Percentiles rank a stretch among this genome's conserved stretches.
These are phyloP conservation scores for Sisyra nigra DNA, from an alignment of 2,888 invertebrate genomes.

Conservation along the genomic window DNA sequence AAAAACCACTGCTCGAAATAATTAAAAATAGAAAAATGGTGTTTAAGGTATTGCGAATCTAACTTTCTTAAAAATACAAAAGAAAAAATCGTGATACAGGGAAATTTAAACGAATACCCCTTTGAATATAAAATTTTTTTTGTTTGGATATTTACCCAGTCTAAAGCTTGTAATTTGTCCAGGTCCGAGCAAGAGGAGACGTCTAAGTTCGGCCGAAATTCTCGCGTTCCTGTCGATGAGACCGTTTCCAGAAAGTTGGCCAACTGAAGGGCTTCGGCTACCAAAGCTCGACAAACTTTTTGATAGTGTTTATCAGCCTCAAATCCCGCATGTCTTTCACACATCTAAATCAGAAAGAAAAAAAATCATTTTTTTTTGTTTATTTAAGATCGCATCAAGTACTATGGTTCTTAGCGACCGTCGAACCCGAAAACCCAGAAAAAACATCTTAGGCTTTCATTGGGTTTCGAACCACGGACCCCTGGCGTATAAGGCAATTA, in stretches of 20 bases:
- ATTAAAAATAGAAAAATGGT: neutral
- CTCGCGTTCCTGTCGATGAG: constrained; percentile 42
- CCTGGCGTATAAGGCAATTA: too few species aligned
- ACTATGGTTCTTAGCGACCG: too few species aligned
- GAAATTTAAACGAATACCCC: constrained; percentile 6
- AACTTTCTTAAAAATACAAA: neutral
- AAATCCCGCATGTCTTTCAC: constrained; percentile 33
- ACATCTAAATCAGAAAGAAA: constrained; percentile 29
- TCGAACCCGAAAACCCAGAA: too few species aligned
- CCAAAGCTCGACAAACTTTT: constrained; percentile 82
- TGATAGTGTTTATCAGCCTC: constrained; percentile 69
- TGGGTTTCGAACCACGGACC: too few species aligned
- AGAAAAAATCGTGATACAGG: too few species aligned
- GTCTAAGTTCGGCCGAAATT: constrained; percentile 44
- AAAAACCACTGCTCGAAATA: neutral
- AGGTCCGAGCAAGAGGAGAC: constrained; percentile 48
- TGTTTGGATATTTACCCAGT: constrained; percentile 69
- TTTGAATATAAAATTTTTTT: constrained; percentile 2
- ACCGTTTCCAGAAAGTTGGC: constrained; percentile 81
- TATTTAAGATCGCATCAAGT: too few species aligned
- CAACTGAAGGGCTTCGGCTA: constrained; percentile 81
- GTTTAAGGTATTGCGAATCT: neutral
- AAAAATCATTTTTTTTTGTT: too few species aligned
- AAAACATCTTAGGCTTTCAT: too few species aligned
- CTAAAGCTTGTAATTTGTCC: constrained; percentile 70